These are phyloP conservation scores for Eupithecia subfuscata DNA, from an alignment of 2,888 invertebrate genomes.

Conservation along the genomic window DNA sequence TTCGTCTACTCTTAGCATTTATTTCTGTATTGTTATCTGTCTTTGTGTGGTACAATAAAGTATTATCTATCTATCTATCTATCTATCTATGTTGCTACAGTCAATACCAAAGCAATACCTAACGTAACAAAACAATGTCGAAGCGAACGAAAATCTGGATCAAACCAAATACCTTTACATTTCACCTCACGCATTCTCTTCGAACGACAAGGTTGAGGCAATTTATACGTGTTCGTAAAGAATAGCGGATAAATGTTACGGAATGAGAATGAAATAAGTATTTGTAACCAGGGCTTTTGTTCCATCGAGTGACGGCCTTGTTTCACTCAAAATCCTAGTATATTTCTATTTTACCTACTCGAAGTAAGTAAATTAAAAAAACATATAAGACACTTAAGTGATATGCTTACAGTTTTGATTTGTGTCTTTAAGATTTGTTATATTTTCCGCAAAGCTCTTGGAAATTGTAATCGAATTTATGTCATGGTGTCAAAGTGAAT, in stretches of 20 bases:
- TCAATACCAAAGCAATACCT: background rate
- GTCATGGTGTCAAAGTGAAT: background rate
- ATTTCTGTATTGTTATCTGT: no score
- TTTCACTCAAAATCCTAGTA: no score
- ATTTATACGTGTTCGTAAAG: conserved; percentile 40
- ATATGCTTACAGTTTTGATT: background rate
- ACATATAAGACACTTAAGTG: no score
- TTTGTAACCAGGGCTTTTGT: conserved; percentile 8
- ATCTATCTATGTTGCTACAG: background rate
- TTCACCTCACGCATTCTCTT: conserved; percentile 7
- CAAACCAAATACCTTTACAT: conserved; percentile 3
- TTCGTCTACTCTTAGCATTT: no score
- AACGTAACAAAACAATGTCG: background rate
- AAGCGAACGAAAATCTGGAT: background rate
- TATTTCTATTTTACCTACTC: no score
- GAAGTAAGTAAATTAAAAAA: background rate
- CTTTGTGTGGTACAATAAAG: no score
- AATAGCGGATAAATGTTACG: conserved; percentile 44
- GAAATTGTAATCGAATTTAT: background rate
- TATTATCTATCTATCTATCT: no score
- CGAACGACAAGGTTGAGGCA: conserved; percentile 26
- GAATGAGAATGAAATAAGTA: conserved; percentile 37
- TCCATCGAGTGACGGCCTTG: no score
- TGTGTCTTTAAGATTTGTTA: background rate
- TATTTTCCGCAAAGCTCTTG: background rate